Evolutionary conservation across 2,888 invertebrate species (phyloP), one percentile per base, ranked within the genome.

Genomic region (Cataglyphis altisquamis): DNA sequence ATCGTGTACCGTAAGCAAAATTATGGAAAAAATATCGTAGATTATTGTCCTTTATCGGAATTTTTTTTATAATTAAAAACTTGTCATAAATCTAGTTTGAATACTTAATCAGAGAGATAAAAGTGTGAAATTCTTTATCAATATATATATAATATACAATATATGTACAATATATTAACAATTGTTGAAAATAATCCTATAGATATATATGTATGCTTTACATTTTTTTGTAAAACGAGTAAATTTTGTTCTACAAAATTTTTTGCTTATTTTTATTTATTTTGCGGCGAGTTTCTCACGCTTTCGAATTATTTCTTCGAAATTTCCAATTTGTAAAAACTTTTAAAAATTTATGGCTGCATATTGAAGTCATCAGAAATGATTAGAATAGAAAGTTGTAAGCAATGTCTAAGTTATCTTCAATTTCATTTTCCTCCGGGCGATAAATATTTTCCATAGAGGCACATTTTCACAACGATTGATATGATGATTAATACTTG

Each of bases 361-460:
- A 66, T 66, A 77, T 48, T 45, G 60, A 32, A 48, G 9, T 25
- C 57, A 72, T 77, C 66, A 73, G 73, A 62, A 12, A n/a, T 39
- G 62, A 84, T 83, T 84, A 80, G 48, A 48, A 57, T 64, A 39
- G 55, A 83, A 64, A 55, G 21, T 57, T n/a, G 64, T 45, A 21
- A 21, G n/a, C n/a, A 48, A 63, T 48, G 64, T 32, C n/a, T 12
- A 32, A 52, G 12, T 48, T 18, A 29, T 32, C n/a, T 5, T 18
- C 21, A 29, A 1, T 48, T 32, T 32, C 18, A 36, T 12, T 48
- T 25, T 15, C 1, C n/a, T 18, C 18, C 10, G 18, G 21, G 18
- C 15, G 8, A 36, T 8, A 0, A 36, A 21, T 36, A 55, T 3
- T 25, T 67, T 39, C 6, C 2, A 21, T 41, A 64, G 12, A 64